Evolutionary conservation across 2,888 invertebrate species (phyloP).

Genomic region (Acrocyrtus sp.): DNA sequence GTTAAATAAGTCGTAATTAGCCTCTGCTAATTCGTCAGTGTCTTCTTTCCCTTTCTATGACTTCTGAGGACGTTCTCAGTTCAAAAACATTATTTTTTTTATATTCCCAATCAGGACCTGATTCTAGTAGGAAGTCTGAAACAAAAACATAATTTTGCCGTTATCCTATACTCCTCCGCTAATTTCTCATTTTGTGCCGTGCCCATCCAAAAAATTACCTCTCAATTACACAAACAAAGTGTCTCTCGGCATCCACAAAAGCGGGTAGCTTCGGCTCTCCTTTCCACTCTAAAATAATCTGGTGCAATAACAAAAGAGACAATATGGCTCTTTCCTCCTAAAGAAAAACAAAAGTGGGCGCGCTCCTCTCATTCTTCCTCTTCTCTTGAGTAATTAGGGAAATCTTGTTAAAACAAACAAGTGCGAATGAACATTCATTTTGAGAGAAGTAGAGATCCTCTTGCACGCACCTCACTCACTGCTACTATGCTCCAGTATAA

Average conservation of each 20-base stretch:
- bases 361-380: too few species aligned
- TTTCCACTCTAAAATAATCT: background rate
- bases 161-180: background rate
- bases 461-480: background rate
- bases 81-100: background rate
- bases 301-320: background rate
- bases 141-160: background rate
- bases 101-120: background rate
- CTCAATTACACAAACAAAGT: background rate
- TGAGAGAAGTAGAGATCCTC: background rate
- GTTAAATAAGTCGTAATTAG: conserved; percentile 21
- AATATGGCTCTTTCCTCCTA: background rate
- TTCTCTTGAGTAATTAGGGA: conserved; percentile 37
- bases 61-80: background rate
- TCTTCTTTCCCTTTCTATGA: background rate
- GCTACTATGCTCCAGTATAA: background rate
- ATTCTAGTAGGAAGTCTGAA: too few species aligned
- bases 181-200: too few species aligned
- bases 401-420: conserved; percentile 50
- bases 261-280: too few species aligned
- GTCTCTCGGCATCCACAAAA: too few species aligned
- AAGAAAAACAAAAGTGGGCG: conserved; percentile 28
- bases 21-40: conserved; percentile 1
- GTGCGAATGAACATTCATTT: background rate
- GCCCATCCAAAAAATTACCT: too few species aligned